phyloP scores from a whole-genome alignment of 2,797 vertebrate genomes.

The Echeneis naucrates region DNA sequence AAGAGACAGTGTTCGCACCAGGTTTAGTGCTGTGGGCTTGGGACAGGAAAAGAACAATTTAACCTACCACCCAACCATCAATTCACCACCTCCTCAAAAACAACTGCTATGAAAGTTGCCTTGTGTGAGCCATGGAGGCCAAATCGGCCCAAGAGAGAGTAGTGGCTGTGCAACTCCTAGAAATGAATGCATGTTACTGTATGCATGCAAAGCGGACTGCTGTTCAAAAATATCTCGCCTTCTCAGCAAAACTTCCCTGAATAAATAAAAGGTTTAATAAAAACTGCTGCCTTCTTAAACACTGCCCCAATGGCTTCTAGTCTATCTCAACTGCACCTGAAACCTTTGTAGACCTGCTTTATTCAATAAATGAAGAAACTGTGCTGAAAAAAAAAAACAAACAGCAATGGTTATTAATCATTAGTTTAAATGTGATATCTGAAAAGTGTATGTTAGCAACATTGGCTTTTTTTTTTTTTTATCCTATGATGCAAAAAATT shows the following conservation, averaged over 20 bases:
- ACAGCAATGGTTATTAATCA: neutral
- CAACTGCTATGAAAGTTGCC: slow-evolving; percentile 51
- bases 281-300: slow-evolving; percentile 3
- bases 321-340: neutral
- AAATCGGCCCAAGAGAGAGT: slow-evolving; percentile 19
- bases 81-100: slow-evolving; percentile 13
- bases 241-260: slow-evolving; percentile 31
- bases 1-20: neutral
- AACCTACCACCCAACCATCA: neutral
- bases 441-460: neutral
- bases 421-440: neutral
- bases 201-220: slow-evolving; percentile 40
- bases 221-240: slow-evolving; percentile 46
- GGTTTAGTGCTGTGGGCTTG: slow-evolving; percentile 11
- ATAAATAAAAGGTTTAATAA: slow-evolving; percentile 41
- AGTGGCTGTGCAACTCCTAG: slow-evolving; percentile 37
- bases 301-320: neutral
- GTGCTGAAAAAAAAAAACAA: neutral
- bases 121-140: slow-evolving; percentile 38
- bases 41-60: slow-evolving; percentile 35
- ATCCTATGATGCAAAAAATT: neutral
- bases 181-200: slow-evolving; percentile 36
- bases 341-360: neutral
- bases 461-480: neutral
- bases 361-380: neutral